A percentile compares a stretch with the other conserved stretches of the same genome.
These are phyloP conservation scores for Megalops atlanticus DNA, from an alignment of 2,113 vertebrate species.

Conservation along the genomic window DNA sequence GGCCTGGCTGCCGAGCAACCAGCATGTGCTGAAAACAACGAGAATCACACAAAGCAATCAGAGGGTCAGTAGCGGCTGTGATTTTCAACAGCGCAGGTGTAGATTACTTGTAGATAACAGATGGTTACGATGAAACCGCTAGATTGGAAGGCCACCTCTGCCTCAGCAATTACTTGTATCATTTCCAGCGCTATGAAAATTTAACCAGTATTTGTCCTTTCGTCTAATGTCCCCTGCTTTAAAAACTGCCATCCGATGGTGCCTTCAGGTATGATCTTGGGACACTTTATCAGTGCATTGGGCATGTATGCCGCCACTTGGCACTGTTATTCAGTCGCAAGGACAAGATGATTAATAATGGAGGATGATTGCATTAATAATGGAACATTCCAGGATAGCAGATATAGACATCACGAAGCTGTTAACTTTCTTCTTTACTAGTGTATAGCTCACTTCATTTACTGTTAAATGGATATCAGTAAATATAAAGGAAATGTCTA, in stretches of 20 bases:
- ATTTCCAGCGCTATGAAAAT: slow-evolving; percentile 42
- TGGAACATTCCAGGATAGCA: not conserved
- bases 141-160: slow-evolving; percentile 30
- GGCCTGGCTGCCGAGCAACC: slow-evolving; percentile 51
- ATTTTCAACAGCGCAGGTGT: slow-evolving; percentile 56
- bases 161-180: slow-evolving; percentile 51
- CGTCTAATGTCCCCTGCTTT: not conserved
- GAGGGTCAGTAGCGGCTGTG: slow-evolving; percentile 47
- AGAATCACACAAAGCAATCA: slow-evolving; percentile 58
- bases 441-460: no score
- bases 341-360: no score
- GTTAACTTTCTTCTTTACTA: no score
- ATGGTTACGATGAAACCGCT: slow-evolving; percentile 58
- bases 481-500: no score
- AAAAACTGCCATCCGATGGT: not conserved
- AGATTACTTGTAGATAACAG: slow-evolving; percentile 58
- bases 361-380: no score
- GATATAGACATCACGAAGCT: no score
- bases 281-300: not conserved
- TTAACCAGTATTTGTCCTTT: slow-evolving; percentile 5
- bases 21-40: slow-evolving; percentile 40
- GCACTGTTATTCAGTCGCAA: no score
- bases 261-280: not conserved
- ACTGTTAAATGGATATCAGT: no score
- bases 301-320: no score